These are phyloP conservation scores for Beris morrisii DNA, from an alignment of 2,888 invertebrate genomes.

Conservation along the genomic window DNA sequence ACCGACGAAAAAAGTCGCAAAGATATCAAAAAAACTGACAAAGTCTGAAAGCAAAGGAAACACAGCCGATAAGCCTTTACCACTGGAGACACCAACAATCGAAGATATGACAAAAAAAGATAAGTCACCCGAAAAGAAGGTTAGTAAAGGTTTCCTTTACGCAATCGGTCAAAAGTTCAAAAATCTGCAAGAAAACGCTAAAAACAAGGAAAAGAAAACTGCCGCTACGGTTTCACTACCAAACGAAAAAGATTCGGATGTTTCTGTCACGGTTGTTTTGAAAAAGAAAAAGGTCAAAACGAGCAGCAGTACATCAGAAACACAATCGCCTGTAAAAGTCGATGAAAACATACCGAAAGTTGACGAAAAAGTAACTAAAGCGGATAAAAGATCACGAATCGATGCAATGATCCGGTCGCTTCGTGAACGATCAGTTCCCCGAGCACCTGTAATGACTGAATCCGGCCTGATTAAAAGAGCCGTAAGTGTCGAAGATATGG, in stretches of 20 bases:
- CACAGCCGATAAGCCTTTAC: constrained; percentile 21
- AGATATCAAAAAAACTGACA: constrained; percentile 39
- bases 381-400: constrained; percentile 56
- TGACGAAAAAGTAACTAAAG: constrained; percentile 45
- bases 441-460: constrained; percentile 62
- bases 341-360: constrained; percentile 40
- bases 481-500: constrained; percentile 70
- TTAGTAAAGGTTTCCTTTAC: constrained; percentile 66
- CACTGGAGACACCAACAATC: constrained; percentile 43
- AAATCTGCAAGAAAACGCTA: constrained; percentile 63
- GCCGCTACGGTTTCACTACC: constrained; percentile 43
- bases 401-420: constrained; percentile 63
- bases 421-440: constrained; percentile 69
- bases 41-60: constrained; percentile 43
- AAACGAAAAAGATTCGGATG: constrained; percentile 43
- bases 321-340: constrained; percentile 20
- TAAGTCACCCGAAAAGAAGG: constrained; percentile 63
- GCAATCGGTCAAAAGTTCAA: constrained; percentile 77
- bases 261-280: constrained; percentile 57
- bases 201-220: constrained; percentile 53
- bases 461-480: constrained; percentile 71
- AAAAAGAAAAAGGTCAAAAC: constrained; percentile 57
- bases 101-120: constrained; percentile 49
- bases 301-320: constrained; percentile 25
- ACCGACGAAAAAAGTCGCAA: constrained; percentile 36